Conservation (phyloP, 2,888 invertebrate species). For the Frankliniella intonsa region DNA sequence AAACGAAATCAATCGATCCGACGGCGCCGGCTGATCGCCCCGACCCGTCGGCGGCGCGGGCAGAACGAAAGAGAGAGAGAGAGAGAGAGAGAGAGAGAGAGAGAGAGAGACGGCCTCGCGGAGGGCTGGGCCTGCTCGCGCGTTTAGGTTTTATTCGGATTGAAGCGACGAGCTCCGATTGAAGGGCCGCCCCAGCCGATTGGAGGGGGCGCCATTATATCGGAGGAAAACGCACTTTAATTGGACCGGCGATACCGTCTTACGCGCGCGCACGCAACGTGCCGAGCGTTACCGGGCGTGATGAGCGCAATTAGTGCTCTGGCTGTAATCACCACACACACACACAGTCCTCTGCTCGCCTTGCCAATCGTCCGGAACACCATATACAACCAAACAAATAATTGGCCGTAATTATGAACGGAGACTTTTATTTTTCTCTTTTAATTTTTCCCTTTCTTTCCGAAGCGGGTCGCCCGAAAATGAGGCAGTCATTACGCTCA, state of each 20-base stretch:
- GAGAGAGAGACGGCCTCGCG: too few species aligned
- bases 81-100: too few species aligned
- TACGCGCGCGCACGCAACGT: background rate
- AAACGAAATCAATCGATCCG: background rate
- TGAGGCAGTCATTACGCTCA: conserved; percentile 1
- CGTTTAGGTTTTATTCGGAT: background rate
- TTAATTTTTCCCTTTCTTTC: background rate
- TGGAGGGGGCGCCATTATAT: too few species aligned
- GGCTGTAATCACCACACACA: background rate
- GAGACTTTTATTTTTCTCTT: background rate
- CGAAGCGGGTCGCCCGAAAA: background rate
- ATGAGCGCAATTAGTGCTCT: background rate
- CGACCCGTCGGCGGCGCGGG: too few species aligned
- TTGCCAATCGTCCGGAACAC: background rate
- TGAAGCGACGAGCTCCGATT: background rate
- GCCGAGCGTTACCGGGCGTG: background rate
- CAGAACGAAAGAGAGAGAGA: too few species aligned
- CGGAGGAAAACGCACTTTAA: background rate
- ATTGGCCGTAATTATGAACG: conserved; percentile 11
- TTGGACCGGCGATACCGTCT: background rate
- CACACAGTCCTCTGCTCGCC: background rate
- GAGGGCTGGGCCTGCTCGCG: background rate
- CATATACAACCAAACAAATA: background rate
- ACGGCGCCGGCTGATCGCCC: background rate
- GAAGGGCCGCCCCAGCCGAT: background rate